Evolutionary conservation across 1,140 invertebrate genomes (phyloP), one percentile per base, ranked within the genome.

Genomic region (Cyclargus thomasi): DNA sequence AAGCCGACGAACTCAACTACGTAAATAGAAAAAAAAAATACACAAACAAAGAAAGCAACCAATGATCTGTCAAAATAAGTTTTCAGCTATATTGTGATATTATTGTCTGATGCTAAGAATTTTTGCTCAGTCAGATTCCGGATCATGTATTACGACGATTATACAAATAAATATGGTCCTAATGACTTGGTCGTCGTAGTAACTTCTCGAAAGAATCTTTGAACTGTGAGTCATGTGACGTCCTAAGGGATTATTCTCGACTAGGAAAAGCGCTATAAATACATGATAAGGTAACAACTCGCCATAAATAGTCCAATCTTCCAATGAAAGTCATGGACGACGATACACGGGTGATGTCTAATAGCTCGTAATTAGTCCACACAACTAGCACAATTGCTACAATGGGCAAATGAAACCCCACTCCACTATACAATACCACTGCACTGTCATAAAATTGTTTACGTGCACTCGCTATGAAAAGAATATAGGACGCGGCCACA

Each of bases 381-480:
- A 70, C 77, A 83, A 87, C 79, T 77, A 85, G 80, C 86, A 70
- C 85, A 89, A 89, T 87, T 89, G 83, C 77, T 76, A 76, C 79
- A 84, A 85, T 83, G 71, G 77, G 74, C 75, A 89, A 85, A 82
- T 83, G 77, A 77, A 74, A 82, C 78, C 81, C 71, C 81, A 81
- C 81, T 74, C 81, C 47, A 64, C 64, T 53, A 64, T 66, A 59
- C 21, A 59, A 59, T 59, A 59, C 53, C n/a, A 47, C 39, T 11
- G 11, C 39, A 47, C 39, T 47, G 39, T 47, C 39, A 47, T 47
- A 47, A 47, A 47, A 47, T 47, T 47, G 39, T 47, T 14, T 47
- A 47, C 39, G 18, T 59, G 55, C 18, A 20, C 4, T 8, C 8
- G 55, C 20, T 18, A 20, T 59, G 7, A 59, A 59, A 59, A 59